phyloP scores from a whole-genome alignment of 2,888 invertebrate genomes.

The Zaprionus obscuricornis region DNA sequence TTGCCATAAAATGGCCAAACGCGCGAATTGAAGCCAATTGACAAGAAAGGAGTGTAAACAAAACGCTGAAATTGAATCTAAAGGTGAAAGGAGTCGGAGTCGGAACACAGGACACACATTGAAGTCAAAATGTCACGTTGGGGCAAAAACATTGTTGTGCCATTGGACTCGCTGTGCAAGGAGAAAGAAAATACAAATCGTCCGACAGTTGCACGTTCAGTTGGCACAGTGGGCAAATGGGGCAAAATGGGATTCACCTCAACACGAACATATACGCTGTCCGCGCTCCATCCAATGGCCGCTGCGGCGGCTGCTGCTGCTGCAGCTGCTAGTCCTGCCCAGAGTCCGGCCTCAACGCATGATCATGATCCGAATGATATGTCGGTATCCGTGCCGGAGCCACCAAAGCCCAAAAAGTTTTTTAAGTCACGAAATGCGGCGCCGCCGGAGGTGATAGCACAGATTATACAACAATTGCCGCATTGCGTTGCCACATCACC shows the following conservation, averaged over 20 bases:
- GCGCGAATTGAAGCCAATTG: conserved; percentile 5
- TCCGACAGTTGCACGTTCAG: conserved; percentile 94
- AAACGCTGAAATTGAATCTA: conserved; percentile 15
- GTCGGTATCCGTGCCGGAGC: conserved; percentile 78
- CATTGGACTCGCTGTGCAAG: conserved; percentile 87
- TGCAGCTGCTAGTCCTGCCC: conserved; percentile 64
- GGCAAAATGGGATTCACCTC: conserved; percentile 97
- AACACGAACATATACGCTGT: conserved; percentile 86
- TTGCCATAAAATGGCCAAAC: conserved; percentile 31
- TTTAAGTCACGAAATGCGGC: conserved; percentile 92
- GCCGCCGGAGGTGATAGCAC: conserved; percentile 84
- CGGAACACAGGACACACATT: no score
- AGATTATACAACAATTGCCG: conserved; percentile 82
- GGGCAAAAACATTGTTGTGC: conserved; percentile 87
- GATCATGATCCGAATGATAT: conserved; percentile 80
- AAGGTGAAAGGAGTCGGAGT: conserved; percentile 1
- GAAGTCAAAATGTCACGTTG: conserved; percentile 86
- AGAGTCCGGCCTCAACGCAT: conserved; percentile 69
- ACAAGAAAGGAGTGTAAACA: conserved; percentile 36
- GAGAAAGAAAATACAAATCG: conserved; percentile 92
- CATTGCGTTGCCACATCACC: conserved; percentile 80
- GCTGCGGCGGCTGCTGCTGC: conserved; percentile 68
- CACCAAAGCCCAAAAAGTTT: conserved; percentile 93
- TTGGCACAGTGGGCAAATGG: conserved; percentile 97
- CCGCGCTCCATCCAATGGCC: conserved; percentile 77